phyloP scores from a whole-genome alignment of 2,797 vertebrate genomes.

The Australoheros facetus region DNA sequence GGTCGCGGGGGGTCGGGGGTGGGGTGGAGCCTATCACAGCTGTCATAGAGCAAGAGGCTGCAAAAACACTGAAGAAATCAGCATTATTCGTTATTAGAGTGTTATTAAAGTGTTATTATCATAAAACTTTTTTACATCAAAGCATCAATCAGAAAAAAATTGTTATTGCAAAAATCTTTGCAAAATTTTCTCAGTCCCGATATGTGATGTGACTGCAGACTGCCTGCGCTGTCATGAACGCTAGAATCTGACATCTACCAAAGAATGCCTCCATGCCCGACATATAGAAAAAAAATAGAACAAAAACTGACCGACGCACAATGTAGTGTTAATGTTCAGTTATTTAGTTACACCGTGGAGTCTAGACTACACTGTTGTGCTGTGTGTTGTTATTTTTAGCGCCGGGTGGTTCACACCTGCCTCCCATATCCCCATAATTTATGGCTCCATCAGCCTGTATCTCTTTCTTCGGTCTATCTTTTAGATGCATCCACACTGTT shows the following conservation, averaged over 20 bases:
- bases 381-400: conserved; percentile 17
- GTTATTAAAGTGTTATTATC: no score
- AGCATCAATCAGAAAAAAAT: neutral
- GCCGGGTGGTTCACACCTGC: conserved; percentile 22
- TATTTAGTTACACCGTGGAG: neutral
- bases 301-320: neutral
- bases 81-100: neutral
- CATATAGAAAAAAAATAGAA: neutral
- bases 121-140: neutral
- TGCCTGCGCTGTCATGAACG: neutral
- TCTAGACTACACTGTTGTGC: neutral
- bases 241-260: neutral
- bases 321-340: neutral
- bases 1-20: no score
- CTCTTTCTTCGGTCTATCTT: neutral
- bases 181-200: neutral
- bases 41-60: neutral
- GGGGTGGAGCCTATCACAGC: no score
- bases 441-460: neutral
- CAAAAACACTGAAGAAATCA: neutral
- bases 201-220: neutral
- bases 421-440: neutral
- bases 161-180: no score
- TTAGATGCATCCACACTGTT: neutral
- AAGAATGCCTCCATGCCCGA: neutral